Evolutionary conservation across 2,888 invertebrate genomes (phyloP), one percentile per base, ranked within the genome.

Genomic region (Erynnis tages): DNA sequence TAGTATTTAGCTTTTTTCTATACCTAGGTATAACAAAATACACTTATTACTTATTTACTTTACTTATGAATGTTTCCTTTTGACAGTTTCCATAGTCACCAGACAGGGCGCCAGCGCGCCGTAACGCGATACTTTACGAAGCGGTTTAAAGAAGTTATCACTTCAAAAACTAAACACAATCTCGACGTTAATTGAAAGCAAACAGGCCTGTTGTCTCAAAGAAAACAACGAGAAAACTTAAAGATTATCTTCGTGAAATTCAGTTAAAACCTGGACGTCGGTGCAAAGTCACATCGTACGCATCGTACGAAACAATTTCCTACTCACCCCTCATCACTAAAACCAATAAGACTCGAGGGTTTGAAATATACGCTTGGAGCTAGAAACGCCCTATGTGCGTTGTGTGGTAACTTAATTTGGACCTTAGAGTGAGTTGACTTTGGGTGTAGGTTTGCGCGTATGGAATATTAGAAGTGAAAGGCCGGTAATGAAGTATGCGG

Each of bases 301-400:
- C 17, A 34, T 19, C 37, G 5, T n/a, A n/a, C n/a, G 54, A 57
- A 61, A 63, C 62, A 44, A 52, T 69, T 68, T 68, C 66, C 67
- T 70, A 63, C 77, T 85, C 84, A 82, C 86, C 86, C 88, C 81
- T 73, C 73, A 62, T 65, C 63, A 73, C 69, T 71, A 81, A 87
- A 86, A 82, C 88, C 88, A 89, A 89, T 89, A 84, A 87, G 83
- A 82, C 71, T 79, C 78, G 76, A 82, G 85, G 81, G 81, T 83
- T 79, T 73, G 57, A 65, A 70, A 67, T 63, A 63, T 71, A 67
- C 67, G 59, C 59, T 60, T 63, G 59, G 69, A 61, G 63, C 60
- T 44, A 67, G 74, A 70, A 83, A 86, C 79, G 84, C 76, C 82
- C 76, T 83, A 84, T 69, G 60, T 66, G 54, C 61, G 56, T 49